Evolutionary conservation across 23 tunicate genomes (phyloP).

Genomic region (Ciona savignyi): DNA sequence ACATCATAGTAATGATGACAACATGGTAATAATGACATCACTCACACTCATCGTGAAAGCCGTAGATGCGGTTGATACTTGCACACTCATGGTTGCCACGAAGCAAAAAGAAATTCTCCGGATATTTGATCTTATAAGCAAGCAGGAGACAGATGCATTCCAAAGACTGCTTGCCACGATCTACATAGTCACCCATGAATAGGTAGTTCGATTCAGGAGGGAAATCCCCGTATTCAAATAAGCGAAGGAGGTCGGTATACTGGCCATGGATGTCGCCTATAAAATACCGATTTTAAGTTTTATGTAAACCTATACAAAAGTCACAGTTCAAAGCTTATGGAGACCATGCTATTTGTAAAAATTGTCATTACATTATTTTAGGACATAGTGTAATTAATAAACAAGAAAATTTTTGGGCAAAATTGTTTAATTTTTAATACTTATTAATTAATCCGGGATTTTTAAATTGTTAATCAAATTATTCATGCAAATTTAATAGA

Average conservation of each 20-base stretch:
- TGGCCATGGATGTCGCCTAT: slow-evolving; percentile 94
- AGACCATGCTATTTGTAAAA: too few relatives aligned
- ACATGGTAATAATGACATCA: neutral
- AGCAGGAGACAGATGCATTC: slow-evolving; percentile 96
- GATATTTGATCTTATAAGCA: slow-evolving; percentile 99
- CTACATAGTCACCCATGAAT: slow-evolving; percentile 98
- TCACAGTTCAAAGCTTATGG: too few relatives aligned
- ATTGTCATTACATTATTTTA: too few relatives aligned
- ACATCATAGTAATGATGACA: neutral
- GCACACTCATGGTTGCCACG: slow-evolving; percentile 99
- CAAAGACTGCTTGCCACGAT: slow-evolving; percentile 96
- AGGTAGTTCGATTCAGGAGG: slow-evolving; percentile 98
- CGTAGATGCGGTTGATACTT: slow-evolving; percentile 95
- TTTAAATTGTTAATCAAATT: neutral
- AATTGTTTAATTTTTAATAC: too few relatives aligned
- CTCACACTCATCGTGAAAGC: slow-evolving; percentile 99
- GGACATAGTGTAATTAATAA: too few relatives aligned
- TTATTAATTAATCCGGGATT: too few relatives aligned
- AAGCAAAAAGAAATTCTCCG: slow-evolving; percentile 96
- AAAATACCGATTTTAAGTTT: too few relatives aligned
- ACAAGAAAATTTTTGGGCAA: too few relatives aligned
- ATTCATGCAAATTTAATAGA: neutral
- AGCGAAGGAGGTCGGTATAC: slow-evolving; percentile 77
- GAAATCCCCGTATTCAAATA: slow-evolving; percentile 98
- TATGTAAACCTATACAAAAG: too few relatives aligned